Evolutionary conservation across 30 jellyfish, hydroid and myxozoan species (phyloP).

Genomic region (Chrysaora quinquecirrha): DNA sequence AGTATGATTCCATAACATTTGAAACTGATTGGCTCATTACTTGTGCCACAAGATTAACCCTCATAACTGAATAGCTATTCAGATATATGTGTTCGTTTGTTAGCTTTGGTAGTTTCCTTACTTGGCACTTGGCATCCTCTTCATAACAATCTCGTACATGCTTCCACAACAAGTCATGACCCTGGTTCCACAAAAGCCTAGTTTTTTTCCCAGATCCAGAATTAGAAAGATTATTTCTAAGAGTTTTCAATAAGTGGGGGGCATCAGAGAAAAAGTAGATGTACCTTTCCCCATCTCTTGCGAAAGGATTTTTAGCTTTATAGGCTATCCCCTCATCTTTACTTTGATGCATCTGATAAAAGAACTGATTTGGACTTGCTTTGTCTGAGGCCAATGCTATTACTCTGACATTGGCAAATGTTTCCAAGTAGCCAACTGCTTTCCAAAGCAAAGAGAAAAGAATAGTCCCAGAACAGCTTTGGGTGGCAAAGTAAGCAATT

Average conservation of each 20-base stretch:
- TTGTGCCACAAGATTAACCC: slow-evolving; percentile 20
- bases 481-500: slow-evolving; percentile 42
- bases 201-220: slow-evolving; percentile 41
- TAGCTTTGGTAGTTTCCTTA: slow-evolving; percentile 20
- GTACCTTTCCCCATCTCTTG: slow-evolving; percentile 33
- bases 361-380: slow-evolving; percentile 53
- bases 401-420: slow-evolving; percentile 20
- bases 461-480: slow-evolving; percentile 3
- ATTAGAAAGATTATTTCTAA: slow-evolving; percentile 42
- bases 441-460: slow-evolving; percentile 23
- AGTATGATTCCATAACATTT: neutral
- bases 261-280: slow-evolving; percentile 46
- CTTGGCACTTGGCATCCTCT: slow-evolving; percentile 22
- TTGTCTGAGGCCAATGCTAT: slow-evolving; percentile 27
- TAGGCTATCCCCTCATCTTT: slow-evolving; percentile 6
- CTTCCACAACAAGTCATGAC: slow-evolving; percentile 19
- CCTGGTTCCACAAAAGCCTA: slow-evolving; percentile 30
- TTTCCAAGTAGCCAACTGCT: slow-evolving; percentile 28
- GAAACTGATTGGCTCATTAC: slow-evolving; percentile 25
- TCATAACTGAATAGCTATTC: slow-evolving; percentile 31
- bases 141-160: slow-evolving; percentile 35
- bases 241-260: slow-evolving; percentile 43
- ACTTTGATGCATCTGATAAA: slow-evolving; percentile 31
- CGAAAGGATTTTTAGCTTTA: slow-evolving; percentile 32
- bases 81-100: slow-evolving; percentile 11